Evolutionary conservation across 2,113 vertebrate genomes (phyloP), one percentile per base, ranked within the genome.

Genomic region (Perognathus longimembris): DNA sequence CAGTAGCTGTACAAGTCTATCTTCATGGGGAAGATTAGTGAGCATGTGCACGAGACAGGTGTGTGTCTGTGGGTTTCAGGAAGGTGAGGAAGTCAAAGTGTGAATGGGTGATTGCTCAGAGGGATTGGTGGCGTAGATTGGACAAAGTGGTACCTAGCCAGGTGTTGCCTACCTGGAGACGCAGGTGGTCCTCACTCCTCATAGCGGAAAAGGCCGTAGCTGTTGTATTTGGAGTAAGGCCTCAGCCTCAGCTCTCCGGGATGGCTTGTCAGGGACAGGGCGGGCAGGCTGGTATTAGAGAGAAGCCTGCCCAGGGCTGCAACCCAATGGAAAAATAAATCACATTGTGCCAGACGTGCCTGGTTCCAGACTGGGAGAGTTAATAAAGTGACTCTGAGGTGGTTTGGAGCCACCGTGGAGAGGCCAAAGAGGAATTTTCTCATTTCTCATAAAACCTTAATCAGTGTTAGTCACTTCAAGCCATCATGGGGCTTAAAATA

Each of bases 341-440:
- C 95, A 79, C 73, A 10, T 59, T 50, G 21, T 34, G 50, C 91
- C 85, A 96, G 90, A 69, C 67, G 54, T 28, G 84, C 91, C 87
- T 89, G 67, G 75, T 96, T 92, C 96, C 97, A 98, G 97, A 96
- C 95, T 92, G 2, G 32, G 84, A 5, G 1, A 94, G 94, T 88
- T 97, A 97, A 97, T 97, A 95, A 97, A 96, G 89, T 42, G 85
- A 69, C 96, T 97, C 94, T 95, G 97, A 97, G 95, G 96, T 96
- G 96, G 90, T 92, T 95, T 90, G 88, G 96, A 98, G 95, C 97
- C 97, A 86, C 57, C 12, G 34, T 82, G 91, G 95, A 96, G 96
- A 96, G 93, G 91, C 91, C 61, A 89, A 94, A 88, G 92, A 95
- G 70, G 92, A 0, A 1, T 42, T 81, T 95, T 96, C 97, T 97